Percentiles rank a stretch among this genome's conserved stretches.
phyloP scores from a whole-genome alignment of 2,797 vertebrate genomes.

The Pyrocephalus nanus region DNA sequence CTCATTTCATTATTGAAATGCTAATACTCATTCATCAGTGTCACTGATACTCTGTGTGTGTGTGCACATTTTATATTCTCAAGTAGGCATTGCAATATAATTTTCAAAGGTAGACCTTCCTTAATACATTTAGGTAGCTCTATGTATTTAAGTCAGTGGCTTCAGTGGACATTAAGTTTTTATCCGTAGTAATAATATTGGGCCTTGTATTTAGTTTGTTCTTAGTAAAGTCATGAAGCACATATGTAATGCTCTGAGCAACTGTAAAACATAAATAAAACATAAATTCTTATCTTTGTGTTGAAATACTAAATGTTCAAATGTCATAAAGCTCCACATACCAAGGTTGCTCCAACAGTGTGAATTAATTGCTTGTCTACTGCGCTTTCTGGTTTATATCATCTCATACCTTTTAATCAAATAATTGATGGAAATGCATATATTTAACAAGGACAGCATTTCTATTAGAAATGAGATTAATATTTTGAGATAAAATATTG shows the following conservation, averaged over 20 bases:
- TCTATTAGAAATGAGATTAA: neutral
- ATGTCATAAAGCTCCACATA: neutral
- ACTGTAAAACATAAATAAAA: neutral
- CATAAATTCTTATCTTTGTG: neutral
- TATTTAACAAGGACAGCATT: neutral
- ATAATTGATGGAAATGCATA: neutral
- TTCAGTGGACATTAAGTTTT: neutral
- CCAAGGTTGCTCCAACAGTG: neutral
- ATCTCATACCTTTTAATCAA: neutral
- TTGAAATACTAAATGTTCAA: slow-evolving; percentile 5
- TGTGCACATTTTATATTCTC: neutral
- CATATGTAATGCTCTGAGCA: neutral
- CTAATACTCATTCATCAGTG: slow-evolving; percentile 62
- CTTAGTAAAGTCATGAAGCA: neutral
- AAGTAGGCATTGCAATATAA: neutral
- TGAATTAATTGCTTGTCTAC: neutral
- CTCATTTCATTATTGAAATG: slow-evolving; percentile 56
- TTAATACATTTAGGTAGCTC: neutral
- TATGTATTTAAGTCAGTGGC: neutral
- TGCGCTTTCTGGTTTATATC: neutral
- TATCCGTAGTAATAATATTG: neutral
- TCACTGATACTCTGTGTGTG: slow-evolving; percentile 17
- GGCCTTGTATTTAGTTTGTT: neutral
- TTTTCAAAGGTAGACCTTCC: neutral
- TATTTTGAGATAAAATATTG: neutral